Percentiles rank a stretch among this genome's conserved stretches.
Evolutionary conservation across 2,113 vertebrate species (phyloP).

Genomic region (human): GRCh38 chrX:23682501-23683000

Average conservation of each 20-base stretch:
- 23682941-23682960: conserved; percentile 39
- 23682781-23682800: too few relatives aligned
- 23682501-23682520: conserved; percentile 97
- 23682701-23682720: too few relatives aligned
- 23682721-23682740: too few relatives aligned
- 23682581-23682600: conserved; percentile 42
- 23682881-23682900: conserved; percentile 25
- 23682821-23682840: too few relatives aligned
- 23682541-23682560: neutral
- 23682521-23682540: conserved; percentile 89
- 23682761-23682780: too few relatives aligned
- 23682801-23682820: too few relatives aligned
- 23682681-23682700: conserved; percentile 28
- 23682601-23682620: conserved; percentile 37
- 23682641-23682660: conserved; percentile 35
- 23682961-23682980: conserved; percentile 31
- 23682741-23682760: too few relatives aligned
- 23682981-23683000: conserved; percentile 28
- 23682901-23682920: neutral
- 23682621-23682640: conserved; percentile 20
- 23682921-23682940: conserved; percentile 37
- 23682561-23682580: neutral
- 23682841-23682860: too few relatives aligned
- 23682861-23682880: neutral
- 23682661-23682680: conserved; percentile 33